These are phyloP conservation scores for Tychaedon coryphoeus DNA, from an alignment of 2,113 vertebrate genomes.

Conservation along the genomic window DNA sequence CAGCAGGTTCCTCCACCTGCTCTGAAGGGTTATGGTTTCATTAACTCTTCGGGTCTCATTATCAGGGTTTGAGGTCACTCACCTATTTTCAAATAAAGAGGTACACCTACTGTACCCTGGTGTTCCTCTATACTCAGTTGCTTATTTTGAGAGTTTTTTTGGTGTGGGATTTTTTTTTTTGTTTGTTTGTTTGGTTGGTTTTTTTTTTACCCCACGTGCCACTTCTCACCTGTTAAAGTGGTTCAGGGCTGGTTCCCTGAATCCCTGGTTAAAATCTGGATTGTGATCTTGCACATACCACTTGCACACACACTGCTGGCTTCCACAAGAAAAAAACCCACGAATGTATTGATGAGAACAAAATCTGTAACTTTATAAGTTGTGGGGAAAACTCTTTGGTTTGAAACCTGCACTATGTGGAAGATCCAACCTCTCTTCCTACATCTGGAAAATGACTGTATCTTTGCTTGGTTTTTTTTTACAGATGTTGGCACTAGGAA, in stretches of 20 bases:
- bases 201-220: not conserved
- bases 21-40: constrained; percentile 49
- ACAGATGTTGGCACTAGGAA: not conserved
- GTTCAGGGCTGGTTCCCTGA: not conserved
- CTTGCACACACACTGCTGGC: not conserved
- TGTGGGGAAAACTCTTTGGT: not conserved
- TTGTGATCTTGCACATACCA: not conserved
- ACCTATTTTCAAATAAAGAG: not conserved
- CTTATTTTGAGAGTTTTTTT: not conserved
- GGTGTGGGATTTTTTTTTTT: not conserved
- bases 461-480: not conserved
- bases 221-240: not conserved
- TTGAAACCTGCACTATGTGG: not conserved
- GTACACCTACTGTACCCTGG: not conserved
- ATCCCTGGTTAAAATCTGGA: not conserved
- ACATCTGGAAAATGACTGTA: not conserved
- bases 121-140: not conserved
- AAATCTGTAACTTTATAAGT: not conserved
- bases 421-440: not conserved
- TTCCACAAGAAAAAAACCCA: not conserved
- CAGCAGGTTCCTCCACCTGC: constrained; percentile 5
- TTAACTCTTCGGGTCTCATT: constrained; percentile 56
- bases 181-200: too few species aligned
- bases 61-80: constrained; percentile 4
- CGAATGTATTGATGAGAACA: not conserved